A percentile compares a stretch with the other conserved stretches of the same genome.
Conservation (phyloP, 2,888 invertebrate genomes). For the Drosophila infuscata region DNA sequence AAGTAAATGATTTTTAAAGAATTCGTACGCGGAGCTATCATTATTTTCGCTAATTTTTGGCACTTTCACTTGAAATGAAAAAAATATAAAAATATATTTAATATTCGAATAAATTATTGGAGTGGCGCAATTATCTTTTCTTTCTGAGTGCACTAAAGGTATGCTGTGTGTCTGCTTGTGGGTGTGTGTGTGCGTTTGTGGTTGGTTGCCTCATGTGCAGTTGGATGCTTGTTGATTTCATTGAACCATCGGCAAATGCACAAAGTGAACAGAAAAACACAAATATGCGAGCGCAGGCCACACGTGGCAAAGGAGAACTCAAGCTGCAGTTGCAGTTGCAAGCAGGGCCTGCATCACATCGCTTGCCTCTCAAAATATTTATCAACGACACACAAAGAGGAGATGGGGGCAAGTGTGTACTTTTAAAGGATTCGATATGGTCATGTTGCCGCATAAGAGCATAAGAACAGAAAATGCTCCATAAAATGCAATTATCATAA, state of each 20-base stretch:
- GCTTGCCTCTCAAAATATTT: slow-evolving; percentile 61
- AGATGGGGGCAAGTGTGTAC: slow-evolving; percentile 30
- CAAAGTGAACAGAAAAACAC: slow-evolving; percentile 50
- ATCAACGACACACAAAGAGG: slow-evolving; percentile 19
- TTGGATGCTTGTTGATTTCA: slow-evolving; percentile 63
- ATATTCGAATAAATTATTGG: too few relatives aligned
- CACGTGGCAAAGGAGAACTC: slow-evolving; percentile 54
- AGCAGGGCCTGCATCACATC: slow-evolving; percentile 22
- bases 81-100: too few relatives aligned
- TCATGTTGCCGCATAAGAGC: slow-evolving; percentile 63
- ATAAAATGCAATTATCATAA: slow-evolving; percentile 81
- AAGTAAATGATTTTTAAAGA: neutral
- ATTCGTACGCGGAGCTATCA: neutral
- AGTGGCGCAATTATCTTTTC: too few relatives aligned
- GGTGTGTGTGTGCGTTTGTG: slow-evolving; percentile 2
- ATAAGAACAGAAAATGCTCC: slow-evolving; percentile 48
- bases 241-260: slow-evolving; percentile 70
- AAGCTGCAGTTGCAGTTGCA: slow-evolving; percentile 15
- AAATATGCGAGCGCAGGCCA: slow-evolving; percentile 38
- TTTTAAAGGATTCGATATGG: slow-evolving; percentile 74
- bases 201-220: slow-evolving; percentile 32
- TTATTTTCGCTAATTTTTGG: neutral
- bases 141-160: neutral
- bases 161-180: neutral
- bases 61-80: too few relatives aligned